A percentile compares a stretch with the other conserved stretches of the same genome.
Evolutionary conservation across 2,888 invertebrate genomes (phyloP).

Genomic region (Margaritifera margaritifera): DNA sequence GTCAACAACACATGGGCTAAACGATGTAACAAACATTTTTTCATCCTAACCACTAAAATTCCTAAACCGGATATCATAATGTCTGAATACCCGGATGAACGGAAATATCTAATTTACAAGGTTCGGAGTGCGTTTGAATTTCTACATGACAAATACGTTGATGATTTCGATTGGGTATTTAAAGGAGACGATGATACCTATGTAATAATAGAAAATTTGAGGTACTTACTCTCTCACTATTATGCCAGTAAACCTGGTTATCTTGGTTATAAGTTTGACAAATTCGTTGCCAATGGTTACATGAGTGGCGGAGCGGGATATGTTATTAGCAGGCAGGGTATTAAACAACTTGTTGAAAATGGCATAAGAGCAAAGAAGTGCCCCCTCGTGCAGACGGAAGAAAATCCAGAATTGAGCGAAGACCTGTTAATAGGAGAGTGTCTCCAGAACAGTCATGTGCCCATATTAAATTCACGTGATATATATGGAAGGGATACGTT

Average conservation of each 20-base stretch:
- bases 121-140: constrained; percentile 93
- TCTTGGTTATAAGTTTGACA: constrained; percentile 76
- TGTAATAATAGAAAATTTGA: constrained; percentile 93
- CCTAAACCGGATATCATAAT: constrained; percentile 76
- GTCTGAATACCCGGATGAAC: constrained; percentile 6
- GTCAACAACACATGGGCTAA: constrained; percentile 96
- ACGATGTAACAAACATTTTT: constrained; percentile 77
- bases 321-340: constrained; percentile 88
- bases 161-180: constrained; percentile 95
- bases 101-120: constrained; percentile 89
- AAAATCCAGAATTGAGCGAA: constrained; percentile 81
- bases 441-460: constrained; percentile 77
- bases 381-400: constrained; percentile 75
- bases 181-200: constrained; percentile 99
- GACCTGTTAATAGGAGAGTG: constrained; percentile 95
- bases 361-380: constrained; percentile 75
- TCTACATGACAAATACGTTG: constrained; percentile 84
- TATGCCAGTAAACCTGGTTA: constrained; percentile 85
- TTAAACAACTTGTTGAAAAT: constrained; percentile 82
- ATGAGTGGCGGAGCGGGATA: constrained; percentile 77
- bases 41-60: constrained; percentile 68
- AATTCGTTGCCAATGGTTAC: constrained; percentile 68
- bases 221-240: constrained; percentile 87
- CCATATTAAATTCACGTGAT: constrained; percentile 91
- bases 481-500: constrained; percentile 87